A percentile compares a stretch with the other conserved stretches of the same genome.
phyloP scores from a whole-genome alignment of 1,140 invertebrate genomes.

The Geopemphigus sp. region DNA sequence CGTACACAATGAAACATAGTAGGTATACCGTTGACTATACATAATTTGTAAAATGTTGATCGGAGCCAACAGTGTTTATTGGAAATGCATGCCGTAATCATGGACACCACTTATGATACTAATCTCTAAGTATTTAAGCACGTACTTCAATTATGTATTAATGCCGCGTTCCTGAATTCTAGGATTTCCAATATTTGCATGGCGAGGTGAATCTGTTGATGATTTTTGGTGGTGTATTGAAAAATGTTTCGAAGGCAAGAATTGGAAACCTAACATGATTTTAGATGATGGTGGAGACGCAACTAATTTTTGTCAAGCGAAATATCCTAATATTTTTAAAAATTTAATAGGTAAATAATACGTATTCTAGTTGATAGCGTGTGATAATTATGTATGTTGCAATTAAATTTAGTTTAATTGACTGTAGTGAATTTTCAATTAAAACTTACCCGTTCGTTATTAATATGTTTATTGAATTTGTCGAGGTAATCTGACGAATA shows the following conservation, averaged over 20 bases:
- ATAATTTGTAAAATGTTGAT: too few relatives aligned
- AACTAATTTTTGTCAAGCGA: conserved; percentile 95
- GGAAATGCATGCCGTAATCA: too few relatives aligned
- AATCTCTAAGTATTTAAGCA: too few relatives aligned
- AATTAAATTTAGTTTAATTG: too few relatives aligned
- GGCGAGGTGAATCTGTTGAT: conserved; percentile 94
- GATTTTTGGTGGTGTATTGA: conserved; percentile 99
- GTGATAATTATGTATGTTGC: too few relatives aligned
- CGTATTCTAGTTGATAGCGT: conserved; percentile 54
- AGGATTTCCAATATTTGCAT: conserved; percentile 86
- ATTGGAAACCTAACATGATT: conserved; percentile 99
- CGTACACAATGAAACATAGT: too few relatives aligned
- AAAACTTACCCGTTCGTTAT: too few relatives aligned
- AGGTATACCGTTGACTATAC: too few relatives aligned
- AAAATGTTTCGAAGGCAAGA: conserved; percentile 84
- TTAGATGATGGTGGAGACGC: conserved; percentile 96
- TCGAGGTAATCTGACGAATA: too few relatives aligned
- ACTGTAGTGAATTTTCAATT: neutral
- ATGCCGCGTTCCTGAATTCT: conserved; percentile 17
- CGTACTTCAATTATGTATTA: neutral
- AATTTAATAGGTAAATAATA: conserved; percentile 69
- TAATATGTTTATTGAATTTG: too few relatives aligned
- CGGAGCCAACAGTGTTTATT: too few relatives aligned
- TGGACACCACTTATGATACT: too few relatives aligned
- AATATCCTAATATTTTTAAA: conserved; percentile 92